Conservation (phyloP, 1,140 invertebrate species). For the Micrasema minimum region DNA sequence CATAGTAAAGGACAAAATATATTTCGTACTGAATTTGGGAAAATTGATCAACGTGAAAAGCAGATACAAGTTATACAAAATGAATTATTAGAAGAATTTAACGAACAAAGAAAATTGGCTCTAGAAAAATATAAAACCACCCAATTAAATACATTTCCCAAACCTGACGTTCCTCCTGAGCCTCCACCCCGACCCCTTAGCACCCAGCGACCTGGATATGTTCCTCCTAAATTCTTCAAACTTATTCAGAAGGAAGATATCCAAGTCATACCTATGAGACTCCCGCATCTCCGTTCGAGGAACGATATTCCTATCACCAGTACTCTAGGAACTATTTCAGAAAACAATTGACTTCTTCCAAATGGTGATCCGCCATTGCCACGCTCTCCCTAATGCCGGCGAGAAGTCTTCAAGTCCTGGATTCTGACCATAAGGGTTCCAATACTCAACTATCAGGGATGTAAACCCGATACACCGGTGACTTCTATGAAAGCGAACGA, state of each 20-base stretch:
- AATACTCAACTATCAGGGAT: constrained; percentile 30
- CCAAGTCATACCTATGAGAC: constrained; percentile 56
- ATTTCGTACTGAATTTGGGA: constrained; percentile 51
- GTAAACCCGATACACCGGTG: constrained; percentile 43
- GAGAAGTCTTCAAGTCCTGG: constrained; percentile 47
- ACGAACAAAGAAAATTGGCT: constrained; percentile 45
- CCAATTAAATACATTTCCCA: not conserved
- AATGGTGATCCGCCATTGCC: not conserved
- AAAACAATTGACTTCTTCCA: not conserved
- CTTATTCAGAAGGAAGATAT: constrained; percentile 64
- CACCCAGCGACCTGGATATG: constrained; percentile 51
- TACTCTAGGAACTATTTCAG: not conserved
- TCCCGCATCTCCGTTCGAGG: constrained; percentile 26
- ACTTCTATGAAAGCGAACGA: constrained; percentile 44
- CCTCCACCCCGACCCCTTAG: constrained; percentile 60
- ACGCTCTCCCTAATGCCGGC: constrained; percentile 43
- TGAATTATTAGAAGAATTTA: constrained; percentile 46
- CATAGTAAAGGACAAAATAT: constrained; percentile 40
- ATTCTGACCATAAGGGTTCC: constrained; percentile 38
- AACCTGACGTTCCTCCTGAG: constrained; percentile 59
- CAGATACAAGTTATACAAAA: constrained; percentile 54
- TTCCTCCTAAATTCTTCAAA: constrained; percentile 56
- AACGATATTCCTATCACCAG: constrained; percentile 44
- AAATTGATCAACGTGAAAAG: constrained; percentile 47
- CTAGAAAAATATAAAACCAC: constrained; percentile 33